phyloP scores from a whole-genome alignment of 2,888 invertebrate species.

The Cybosia mesomella region DNA sequence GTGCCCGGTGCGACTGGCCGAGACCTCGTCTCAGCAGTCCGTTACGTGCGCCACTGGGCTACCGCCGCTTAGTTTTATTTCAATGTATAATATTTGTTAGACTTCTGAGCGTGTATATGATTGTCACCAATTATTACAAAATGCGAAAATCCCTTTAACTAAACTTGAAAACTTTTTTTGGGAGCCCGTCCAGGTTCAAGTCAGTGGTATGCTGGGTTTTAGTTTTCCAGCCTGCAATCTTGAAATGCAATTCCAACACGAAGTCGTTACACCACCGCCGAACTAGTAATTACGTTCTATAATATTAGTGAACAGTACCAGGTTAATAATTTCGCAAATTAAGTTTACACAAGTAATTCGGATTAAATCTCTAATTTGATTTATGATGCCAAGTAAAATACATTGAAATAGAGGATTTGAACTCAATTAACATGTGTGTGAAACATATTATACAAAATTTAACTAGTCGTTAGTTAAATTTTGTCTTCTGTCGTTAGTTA shows the following conservation, averaged over 20 bases:
- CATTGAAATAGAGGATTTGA: background rate
- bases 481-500: no score
- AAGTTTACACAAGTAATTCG: constrained; percentile 1
- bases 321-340: background rate
- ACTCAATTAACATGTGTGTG: background rate
- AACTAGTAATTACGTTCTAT: background rate
- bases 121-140: no score
- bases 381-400: background rate
- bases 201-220: background rate
- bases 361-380: background rate
- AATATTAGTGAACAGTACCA: background rate
- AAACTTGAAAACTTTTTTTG: background rate
- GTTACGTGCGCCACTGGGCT: no score
- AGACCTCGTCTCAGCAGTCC: no score
- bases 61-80: no score
- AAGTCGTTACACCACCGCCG: background rate
- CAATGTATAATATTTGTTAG: no score
- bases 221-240: background rate
- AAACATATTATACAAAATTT: background rate
- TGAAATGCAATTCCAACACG: background rate
- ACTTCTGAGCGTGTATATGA: no score
- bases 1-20: no score
- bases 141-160: background rate
- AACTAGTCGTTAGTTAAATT: no score
- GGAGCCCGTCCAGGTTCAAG: background rate